phyloP scores from a whole-genome alignment of 2,888 invertebrate species.

The Thymelicus acteon region DNA sequence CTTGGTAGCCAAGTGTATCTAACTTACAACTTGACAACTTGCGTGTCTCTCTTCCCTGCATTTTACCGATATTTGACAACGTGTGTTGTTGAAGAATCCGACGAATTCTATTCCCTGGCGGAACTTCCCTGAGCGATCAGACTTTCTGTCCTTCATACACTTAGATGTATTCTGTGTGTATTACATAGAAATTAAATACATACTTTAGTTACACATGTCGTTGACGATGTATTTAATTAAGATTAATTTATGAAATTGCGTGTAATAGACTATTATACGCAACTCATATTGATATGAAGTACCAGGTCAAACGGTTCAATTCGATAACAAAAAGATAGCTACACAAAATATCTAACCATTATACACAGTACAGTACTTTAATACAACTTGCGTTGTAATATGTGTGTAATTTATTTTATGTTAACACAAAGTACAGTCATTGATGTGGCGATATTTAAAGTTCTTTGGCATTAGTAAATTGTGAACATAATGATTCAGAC shows the following conservation, averaged over 20 bases:
- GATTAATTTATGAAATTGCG: conserved; percentile 38
- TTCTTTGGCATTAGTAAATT: not conserved
- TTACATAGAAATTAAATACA: too few relatives aligned
- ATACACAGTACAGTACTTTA: conserved; percentile 3
- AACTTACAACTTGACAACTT: too few relatives aligned
- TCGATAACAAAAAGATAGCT: conserved; percentile 51
- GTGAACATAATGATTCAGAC: conserved; percentile 8
- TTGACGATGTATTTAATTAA: conserved; percentile 17
- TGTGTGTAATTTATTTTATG: not conserved
- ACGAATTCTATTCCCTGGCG: too few relatives aligned
- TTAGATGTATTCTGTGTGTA: too few relatives aligned
- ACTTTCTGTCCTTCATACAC: too few relatives aligned
- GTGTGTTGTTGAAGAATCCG: too few relatives aligned
- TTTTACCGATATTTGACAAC: too few relatives aligned
- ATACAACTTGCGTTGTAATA: conserved; percentile 14
- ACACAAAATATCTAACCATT: conserved; percentile 16
- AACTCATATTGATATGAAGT: conserved; percentile 43
- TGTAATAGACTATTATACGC: conserved; percentile 17
- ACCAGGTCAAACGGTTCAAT: conserved; percentile 68
- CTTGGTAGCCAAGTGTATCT: too few relatives aligned
- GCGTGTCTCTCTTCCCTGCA: too few relatives aligned
- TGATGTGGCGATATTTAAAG: not conserved
- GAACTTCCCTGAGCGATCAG: too few relatives aligned
- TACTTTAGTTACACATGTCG: not conserved
- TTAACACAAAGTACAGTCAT: conserved; percentile 8